phyloP scores from a whole-genome alignment of 2,888 invertebrate genomes.

The Ophion ventricosus region DNA sequence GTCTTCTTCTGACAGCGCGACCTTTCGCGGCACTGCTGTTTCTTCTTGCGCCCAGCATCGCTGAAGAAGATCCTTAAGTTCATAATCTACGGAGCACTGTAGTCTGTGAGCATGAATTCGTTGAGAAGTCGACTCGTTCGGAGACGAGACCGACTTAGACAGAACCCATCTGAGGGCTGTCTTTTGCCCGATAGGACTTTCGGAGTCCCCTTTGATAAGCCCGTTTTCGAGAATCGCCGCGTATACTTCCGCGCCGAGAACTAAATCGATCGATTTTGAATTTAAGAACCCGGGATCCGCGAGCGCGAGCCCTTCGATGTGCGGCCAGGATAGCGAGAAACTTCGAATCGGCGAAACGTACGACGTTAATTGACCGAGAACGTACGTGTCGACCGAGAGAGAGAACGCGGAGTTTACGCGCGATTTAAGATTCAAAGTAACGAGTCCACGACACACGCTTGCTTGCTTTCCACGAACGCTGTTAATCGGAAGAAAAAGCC shows the following conservation, averaged over 20 bases:
- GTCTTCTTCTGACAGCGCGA: conserved; percentile 39
- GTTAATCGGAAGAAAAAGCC: conserved; percentile 38
- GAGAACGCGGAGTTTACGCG: conserved; percentile 24
- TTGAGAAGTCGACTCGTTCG: background rate
- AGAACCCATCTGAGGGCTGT: conserved; percentile 27
- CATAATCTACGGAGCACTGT: conserved; percentile 47
- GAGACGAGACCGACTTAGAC: background rate
- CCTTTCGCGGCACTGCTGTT: background rate
- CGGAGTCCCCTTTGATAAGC: conserved; percentile 16
- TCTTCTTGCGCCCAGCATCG: conserved; percentile 51
- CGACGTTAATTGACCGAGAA: conserved; percentile 39
- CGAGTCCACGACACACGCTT: conserved; percentile 15
- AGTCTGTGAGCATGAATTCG: background rate
- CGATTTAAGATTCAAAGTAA: conserved; percentile 29
- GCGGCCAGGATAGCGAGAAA: conserved; percentile 26
- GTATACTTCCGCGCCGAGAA: conserved; percentile 32
- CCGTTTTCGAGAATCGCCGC: conserved; percentile 24
- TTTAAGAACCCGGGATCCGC: conserved; percentile 52
- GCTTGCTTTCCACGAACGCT: conserved; percentile 39
- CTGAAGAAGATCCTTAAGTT: conserved; percentile 42
- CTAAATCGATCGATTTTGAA: conserved; percentile 43
- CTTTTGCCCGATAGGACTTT: conserved; percentile 14
- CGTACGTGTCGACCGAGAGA: conserved; percentile 16
- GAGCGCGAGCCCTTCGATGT: conserved; percentile 50
- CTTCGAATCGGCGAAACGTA: conserved; percentile 37